phyloP scores from a whole-genome alignment of 2,888 invertebrate species.

The Nomada hirtipes region DNA sequence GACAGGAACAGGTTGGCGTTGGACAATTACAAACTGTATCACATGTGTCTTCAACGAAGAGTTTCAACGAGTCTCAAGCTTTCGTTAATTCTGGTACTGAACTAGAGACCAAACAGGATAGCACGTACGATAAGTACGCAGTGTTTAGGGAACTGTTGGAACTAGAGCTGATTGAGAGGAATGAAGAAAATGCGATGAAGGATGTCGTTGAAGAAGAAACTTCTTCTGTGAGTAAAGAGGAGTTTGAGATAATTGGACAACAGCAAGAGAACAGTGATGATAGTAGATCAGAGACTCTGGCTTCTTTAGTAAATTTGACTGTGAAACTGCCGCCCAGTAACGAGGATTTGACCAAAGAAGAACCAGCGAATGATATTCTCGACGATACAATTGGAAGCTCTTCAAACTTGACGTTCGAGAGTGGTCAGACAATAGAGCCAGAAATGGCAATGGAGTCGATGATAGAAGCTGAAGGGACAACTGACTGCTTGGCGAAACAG shows the following conservation, averaged over 20 bases:
- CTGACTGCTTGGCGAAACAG: constrained; percentile 18
- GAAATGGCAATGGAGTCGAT: constrained; percentile 26
- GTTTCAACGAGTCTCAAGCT: constrained; percentile 78
- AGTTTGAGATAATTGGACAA: constrained; percentile 66
- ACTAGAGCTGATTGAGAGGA: constrained; percentile 85
- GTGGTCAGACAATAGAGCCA: constrained; percentile 11
- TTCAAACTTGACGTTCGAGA: constrained; percentile 43
- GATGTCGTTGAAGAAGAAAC: constrained; percentile 68
- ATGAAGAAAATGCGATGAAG: constrained; percentile 75
- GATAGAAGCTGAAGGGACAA: constrained; percentile 3
- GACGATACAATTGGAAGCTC: constrained; percentile 52
- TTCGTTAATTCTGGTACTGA: constrained; percentile 90
- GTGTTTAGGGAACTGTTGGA: constrained; percentile 93
- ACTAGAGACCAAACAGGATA: constrained; percentile 84
- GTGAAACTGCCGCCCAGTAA: constrained; percentile 74
- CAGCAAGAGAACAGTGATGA: constrained; percentile 63
- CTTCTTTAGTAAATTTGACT: constrained; percentile 72
- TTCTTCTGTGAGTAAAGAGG: constrained; percentile 78
- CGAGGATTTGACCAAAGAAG: constrained; percentile 61
- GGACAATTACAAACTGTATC: constrained; percentile 12
- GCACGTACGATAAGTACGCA: constrained; percentile 92
- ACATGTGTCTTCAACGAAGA: constrained; percentile 51
- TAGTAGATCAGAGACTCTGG: constrained; percentile 76
- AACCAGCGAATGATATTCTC: constrained; percentile 6
- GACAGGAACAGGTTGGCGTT: constrained; percentile 69